phyloP scores from a whole-genome alignment of 2,797 vertebrate species.

The Paguma larvata region DNA sequence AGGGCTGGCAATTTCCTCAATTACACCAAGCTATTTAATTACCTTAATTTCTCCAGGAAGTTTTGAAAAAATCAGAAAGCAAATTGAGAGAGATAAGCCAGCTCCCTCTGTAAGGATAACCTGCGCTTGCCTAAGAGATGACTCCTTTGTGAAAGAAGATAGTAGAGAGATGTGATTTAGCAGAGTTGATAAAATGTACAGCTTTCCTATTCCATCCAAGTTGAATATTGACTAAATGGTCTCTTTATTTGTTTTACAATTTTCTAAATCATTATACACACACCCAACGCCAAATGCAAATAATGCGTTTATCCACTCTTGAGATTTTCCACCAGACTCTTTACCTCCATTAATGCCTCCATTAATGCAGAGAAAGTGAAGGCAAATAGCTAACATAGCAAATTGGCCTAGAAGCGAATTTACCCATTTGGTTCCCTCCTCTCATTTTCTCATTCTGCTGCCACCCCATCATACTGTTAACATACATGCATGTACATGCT shows the following conservation, averaged over 20 bases:
- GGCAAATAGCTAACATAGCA: background rate
- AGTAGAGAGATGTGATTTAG: background rate
- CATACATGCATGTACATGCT: background rate
- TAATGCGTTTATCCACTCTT: conserved; percentile 56
- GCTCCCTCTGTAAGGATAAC: background rate
- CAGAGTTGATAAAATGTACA: conserved; percentile 26
- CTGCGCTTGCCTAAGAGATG: conserved; percentile 28
- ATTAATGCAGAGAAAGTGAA: conserved; percentile 56
- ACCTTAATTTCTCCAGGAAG: conserved; percentile 4
- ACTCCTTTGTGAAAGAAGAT: background rate
- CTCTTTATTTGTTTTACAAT: conserved; percentile 72
- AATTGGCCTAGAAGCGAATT: background rate
- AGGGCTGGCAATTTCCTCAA: background rate
- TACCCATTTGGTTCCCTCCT: background rate
- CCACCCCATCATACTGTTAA: background rate
- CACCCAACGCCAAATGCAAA: conserved; percentile 37
- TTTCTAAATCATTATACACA: conserved; percentile 76
- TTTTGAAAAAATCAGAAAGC: conserved; percentile 20
- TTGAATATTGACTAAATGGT: conserved; percentile 61
- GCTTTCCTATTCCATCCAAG: conserved; percentile 18
- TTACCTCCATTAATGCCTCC: conserved; percentile 50
- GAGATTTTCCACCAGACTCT: conserved; percentile 61
- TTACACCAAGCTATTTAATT: conserved; percentile 30
- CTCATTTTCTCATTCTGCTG: background rate
- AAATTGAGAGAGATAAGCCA: conserved; percentile 20